Evolutionary conservation across 2,888 invertebrate genomes (phyloP).

Genomic region (Euzetes globulus): DNA sequence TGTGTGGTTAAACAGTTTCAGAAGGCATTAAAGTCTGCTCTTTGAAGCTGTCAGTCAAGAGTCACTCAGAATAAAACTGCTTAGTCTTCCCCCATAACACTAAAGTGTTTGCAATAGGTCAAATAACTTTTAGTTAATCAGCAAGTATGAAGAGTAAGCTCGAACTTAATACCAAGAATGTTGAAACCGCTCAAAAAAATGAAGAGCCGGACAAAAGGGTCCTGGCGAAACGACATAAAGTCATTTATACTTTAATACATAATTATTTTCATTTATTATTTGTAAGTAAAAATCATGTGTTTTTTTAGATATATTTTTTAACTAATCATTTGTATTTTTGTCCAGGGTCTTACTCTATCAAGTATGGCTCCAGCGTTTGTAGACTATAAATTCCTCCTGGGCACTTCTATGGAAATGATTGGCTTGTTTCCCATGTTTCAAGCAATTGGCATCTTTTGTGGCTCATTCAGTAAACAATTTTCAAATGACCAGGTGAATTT

Average conservation of each 20-base stretch:
- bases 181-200: neutral
- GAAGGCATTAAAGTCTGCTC: no score
- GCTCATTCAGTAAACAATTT: neutral
- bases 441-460: neutral
- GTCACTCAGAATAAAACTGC: no score
- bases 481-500: no score
- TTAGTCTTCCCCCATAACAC: no score
- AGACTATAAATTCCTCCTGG: neutral
- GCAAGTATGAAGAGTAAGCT: no score
- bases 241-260: neutral
- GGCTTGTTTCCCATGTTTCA: neutral
- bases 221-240: neutral
- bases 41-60: no score
- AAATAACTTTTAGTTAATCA: no score
- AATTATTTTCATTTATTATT: neutral
- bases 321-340: neutral
- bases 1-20: no score
- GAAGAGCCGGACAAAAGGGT: neutral
- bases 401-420: neutral
- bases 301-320: neutral
- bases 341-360: neutral
- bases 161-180: no score
- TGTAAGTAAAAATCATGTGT: neutral
- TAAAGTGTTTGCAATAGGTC: no score
- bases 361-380: constrained; percentile 7